Base-by-base conservation (phyloP, 2,888 invertebrate species). In the Athalia cordata region DNA sequence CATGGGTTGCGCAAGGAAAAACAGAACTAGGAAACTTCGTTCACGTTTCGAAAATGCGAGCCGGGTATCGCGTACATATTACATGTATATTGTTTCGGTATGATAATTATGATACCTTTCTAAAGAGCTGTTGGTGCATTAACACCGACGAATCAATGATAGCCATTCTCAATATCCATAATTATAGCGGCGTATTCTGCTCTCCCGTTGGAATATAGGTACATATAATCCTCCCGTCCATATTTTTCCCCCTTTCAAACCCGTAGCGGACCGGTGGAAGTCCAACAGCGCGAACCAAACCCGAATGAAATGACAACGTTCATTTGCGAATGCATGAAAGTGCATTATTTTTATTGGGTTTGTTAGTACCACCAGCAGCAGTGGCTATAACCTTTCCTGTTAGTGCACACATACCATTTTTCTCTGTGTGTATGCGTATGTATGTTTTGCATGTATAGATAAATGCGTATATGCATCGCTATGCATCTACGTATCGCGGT, bases 121-220 rank as follows among this genome's bases (percentile, higher is more conserved):
- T 45, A 68, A n/a, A 55, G 55, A 5, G 79, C 79, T 65, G 79
- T 78, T 74, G 80, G 80, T 82, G 84, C 84, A 86, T 86, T 84
- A 87, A 87, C 86, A 84, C 83, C 83, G 81, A 55, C 70, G 13
- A 84, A 85, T 86, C 87, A 85, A 85, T 86, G 86, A 88, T 87
- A 83, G 84, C 85, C 85, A 85, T 85, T 87, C 87, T 87, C 87
- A 84, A 87, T 88, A 87, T 87, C 86, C 86, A 86, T 86, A 88
- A 87, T 88, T 87, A 87, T 87, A 85, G 85, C 59, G 47, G 15
- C 47, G 52, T 43, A 15, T 43, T 11, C 52, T 9, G 13, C 55
- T 29, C 68, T 3, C n/a, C 49, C 68, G 68, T 29, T 29, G 29
- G 29, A 29, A n/a, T 55, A 7, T 55, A 29, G 29, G 29, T 29